Percentiles rank a stretch among this genome's conserved stretches.
Conservation (phyloP, 2,888 invertebrate species). For the Aleiodes leptofemur region DNA sequence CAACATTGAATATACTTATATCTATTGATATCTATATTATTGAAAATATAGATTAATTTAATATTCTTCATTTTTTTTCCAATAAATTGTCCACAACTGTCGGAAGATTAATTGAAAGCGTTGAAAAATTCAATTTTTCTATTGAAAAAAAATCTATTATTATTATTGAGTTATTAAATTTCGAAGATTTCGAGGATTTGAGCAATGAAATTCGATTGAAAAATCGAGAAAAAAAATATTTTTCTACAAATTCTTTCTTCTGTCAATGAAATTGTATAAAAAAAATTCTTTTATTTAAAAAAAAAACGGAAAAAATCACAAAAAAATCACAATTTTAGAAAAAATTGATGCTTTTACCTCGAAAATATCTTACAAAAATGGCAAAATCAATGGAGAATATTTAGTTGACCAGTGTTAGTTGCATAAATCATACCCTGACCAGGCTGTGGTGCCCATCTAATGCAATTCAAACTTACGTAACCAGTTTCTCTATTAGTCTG, state of each 20-base stretch:
- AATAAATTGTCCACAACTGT: too few relatives aligned
- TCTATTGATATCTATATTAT: too few relatives aligned
- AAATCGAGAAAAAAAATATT: too few relatives aligned
- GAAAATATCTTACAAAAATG: slow-evolving; percentile 11
- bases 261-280: slow-evolving; percentile 9
- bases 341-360: slow-evolving; percentile 9
- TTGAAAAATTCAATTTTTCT: too few relatives aligned
- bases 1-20: too few relatives aligned
- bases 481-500: slow-evolving; percentile 80
- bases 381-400: slow-evolving; percentile 77
- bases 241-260: neutral
- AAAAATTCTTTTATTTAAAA: neutral
- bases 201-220: too few relatives aligned
- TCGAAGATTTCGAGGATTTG: too few relatives aligned
- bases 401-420: slow-evolving; percentile 89
- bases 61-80: too few relatives aligned
- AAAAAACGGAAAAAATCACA: neutral
- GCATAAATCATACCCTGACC: slow-evolving; percentile 92
- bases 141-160: too few relatives aligned
- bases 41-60: too few relatives aligned
- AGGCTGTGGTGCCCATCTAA: slow-evolving; percentile 88
- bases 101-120: too few relatives aligned
- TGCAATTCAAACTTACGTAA: slow-evolving; percentile 87
- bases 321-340: neutral
- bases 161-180: too few relatives aligned